phyloP scores from a whole-genome alignment of 2,888 invertebrate species.

The Brachycybe producta region DNA sequence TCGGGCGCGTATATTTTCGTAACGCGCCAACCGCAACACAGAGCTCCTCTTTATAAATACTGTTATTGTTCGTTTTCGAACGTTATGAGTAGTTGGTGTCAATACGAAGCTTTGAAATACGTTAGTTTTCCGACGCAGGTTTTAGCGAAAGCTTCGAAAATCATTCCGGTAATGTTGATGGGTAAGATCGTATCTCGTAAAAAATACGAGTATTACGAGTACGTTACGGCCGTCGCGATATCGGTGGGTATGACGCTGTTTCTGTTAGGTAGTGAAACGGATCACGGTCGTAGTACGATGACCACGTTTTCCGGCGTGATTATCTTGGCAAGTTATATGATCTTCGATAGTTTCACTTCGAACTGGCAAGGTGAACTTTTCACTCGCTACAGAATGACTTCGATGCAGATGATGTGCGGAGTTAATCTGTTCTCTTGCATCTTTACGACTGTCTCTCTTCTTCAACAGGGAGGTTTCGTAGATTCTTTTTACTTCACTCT shows the following conservation, averaged over 20 bases:
- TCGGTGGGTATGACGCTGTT: constrained; percentile 89
- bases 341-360: constrained; percentile 93
- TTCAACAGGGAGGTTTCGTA: constrained; percentile 71
- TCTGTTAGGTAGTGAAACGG: constrained; percentile 62
- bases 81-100: constrained; percentile 97
- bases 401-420: constrained; percentile 89
- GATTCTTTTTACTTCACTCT: constrained; percentile 58
- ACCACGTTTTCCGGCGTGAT: constrained; percentile 73
- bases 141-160: constrained; percentile 93
- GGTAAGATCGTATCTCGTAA: constrained; percentile 77
- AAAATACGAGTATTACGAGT: constrained; percentile 81
- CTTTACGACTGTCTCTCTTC: constrained; percentile 69
- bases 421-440: constrained; percentile 88
- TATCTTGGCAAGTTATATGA: constrained; percentile 77
- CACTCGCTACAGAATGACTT: constrained; percentile 57
- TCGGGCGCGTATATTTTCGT: constrained; percentile 50
- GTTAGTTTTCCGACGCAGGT: constrained; percentile 92
- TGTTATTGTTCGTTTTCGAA: constrained; percentile 92
- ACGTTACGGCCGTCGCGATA: constrained; percentile 74
- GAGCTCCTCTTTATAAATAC: constrained; percentile 85
- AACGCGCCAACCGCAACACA: constrained; percentile 50
- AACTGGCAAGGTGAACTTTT: constrained; percentile 95
- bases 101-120: constrained; percentile 96
- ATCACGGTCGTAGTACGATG: constrained; percentile 46
- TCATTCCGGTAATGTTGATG: constrained; percentile 97